Evolutionary conservation across 2,888 invertebrate species (phyloP), one percentile per base, ranked within the genome.

Genomic region (Trissolcus brochymenae): DNA sequence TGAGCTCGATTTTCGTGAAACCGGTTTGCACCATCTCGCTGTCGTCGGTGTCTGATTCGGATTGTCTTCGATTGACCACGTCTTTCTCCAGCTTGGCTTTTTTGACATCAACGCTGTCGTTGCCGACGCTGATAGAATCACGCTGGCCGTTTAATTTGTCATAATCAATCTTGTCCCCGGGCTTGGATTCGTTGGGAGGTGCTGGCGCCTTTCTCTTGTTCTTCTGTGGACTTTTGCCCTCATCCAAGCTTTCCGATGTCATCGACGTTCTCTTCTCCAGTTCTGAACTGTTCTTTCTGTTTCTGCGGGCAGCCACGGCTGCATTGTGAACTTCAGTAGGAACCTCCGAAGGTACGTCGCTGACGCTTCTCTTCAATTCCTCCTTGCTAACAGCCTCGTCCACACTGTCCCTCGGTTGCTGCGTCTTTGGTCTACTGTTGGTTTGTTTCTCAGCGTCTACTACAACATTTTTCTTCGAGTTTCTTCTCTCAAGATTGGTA

Each of bases 321-420:
- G 94, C 94, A 62, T 94, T 93, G 73, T 93, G 90, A 90, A 94
- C 94, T 79, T 93, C 93, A 71, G 92, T 92, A 3, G 94, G 94
- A 79, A 94, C 90, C 83, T 94, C 94, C 83, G 93, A 92, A 56
- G 94, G 94, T 82, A 94, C 85, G 0, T 78, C 81, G 7, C 76
- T 79, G 61, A 81, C 85, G 29, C 79, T 61, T 35, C 80, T 82
- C 59, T 78, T 81, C 7, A 79, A 53, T 16, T 82, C 79, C 0
- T 65, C 21, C 56, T 80, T 57, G 43, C 76, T 76, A 7, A 73
- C 77, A n/a, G 67, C 50, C 83, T 91, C 91, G 11, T 61, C 70
- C 4, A 46, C 7, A 17, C 67, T 85, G 90, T 91, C 82, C 16
- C 71, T 64, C 35, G 25, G 4, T 21, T 81, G 81, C 57, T 82